Percentiles rank a stretch among this genome's conserved stretches.
These are phyloP conservation scores for Ginglymostoma cirratum DNA, from an alignment of 2,113 vertebrate species.

Conservation along the genomic window DNA sequence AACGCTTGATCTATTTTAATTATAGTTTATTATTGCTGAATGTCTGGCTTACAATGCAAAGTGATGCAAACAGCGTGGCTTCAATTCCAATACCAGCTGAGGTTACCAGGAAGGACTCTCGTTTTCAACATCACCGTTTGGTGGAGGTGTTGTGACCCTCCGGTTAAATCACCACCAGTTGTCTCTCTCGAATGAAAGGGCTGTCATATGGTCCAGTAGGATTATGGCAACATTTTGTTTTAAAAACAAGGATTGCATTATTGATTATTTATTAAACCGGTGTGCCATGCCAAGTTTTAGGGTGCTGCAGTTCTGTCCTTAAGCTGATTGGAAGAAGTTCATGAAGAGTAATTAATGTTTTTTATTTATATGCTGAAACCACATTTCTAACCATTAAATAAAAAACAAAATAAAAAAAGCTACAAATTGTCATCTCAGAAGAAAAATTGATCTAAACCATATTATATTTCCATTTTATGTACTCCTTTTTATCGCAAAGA, in stretches of 20 bases:
- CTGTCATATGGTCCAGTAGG: too few relatives aligned
- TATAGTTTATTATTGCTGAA: too few relatives aligned
- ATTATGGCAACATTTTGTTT: too few relatives aligned
- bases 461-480: background rate
- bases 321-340: background rate
- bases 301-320: background rate
- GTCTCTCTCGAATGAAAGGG: too few relatives aligned
- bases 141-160: too few relatives aligned
- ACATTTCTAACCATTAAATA: background rate
- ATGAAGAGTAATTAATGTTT: background rate
- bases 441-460: background rate
- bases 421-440: background rate
- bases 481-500: background rate
- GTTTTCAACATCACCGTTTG: too few relatives aligned
- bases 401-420: background rate
- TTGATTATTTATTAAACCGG: background rate
- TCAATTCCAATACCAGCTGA: too few relatives aligned
- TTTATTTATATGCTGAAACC: background rate
- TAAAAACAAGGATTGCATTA: background rate
- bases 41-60: too few relatives aligned
- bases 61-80: too few relatives aligned
- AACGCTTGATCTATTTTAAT: too few relatives aligned
- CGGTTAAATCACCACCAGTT: too few relatives aligned
- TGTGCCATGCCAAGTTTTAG: background rate
- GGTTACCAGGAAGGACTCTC: too few relatives aligned